Evolutionary conservation across 2,888 invertebrate genomes (phyloP).

Genomic region (Tenthredo amoena): DNA sequence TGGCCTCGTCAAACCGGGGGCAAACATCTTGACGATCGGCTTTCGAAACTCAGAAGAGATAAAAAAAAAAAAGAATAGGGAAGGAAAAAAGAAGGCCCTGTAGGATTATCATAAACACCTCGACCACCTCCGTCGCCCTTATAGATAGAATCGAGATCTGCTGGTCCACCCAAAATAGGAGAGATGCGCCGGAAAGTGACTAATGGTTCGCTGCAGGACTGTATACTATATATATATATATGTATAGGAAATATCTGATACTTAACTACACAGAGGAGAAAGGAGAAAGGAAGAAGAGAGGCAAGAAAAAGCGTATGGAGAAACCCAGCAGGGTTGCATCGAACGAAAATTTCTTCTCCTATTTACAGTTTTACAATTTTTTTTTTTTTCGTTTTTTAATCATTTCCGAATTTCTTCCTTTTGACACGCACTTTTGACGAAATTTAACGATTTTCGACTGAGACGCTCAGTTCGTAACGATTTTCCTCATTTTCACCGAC

Average conservation of each 20-base stretch:
- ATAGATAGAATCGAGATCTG: slow-evolving; percentile 67
- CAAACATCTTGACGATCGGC: slow-evolving; percentile 60
- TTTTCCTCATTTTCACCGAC: too few species aligned
- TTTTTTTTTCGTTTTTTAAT: neutral
- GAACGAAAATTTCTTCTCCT: neutral
- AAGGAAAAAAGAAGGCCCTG: slow-evolving; percentile 55
- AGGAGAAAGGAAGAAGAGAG: slow-evolving; percentile 13
- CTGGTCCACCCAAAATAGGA: slow-evolving; percentile 58
- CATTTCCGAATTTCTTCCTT: neutral
- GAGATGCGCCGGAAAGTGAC: slow-evolving; percentile 68
- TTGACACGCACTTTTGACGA: too few species aligned
- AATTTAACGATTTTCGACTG: too few species aligned
- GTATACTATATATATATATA: neutral
- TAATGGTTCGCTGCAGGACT: slow-evolving; percentile 67
- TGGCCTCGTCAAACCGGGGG: neutral
- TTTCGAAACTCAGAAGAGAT: slow-evolving; percentile 59
- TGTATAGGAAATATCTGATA: slow-evolving; percentile 37
- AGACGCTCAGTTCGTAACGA: too few species aligned
- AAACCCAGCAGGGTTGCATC: neutral
- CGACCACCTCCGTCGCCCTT: slow-evolving; percentile 63
- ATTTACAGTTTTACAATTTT: neutral
- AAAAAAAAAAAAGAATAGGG: slow-evolving; percentile 22
- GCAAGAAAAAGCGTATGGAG: neutral
- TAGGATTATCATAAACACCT: slow-evolving; percentile 72
- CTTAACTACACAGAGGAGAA: neutral